Conservation (phyloP, 2,113 vertebrate species). For the Piliocolobus tephrosceles region DNA sequence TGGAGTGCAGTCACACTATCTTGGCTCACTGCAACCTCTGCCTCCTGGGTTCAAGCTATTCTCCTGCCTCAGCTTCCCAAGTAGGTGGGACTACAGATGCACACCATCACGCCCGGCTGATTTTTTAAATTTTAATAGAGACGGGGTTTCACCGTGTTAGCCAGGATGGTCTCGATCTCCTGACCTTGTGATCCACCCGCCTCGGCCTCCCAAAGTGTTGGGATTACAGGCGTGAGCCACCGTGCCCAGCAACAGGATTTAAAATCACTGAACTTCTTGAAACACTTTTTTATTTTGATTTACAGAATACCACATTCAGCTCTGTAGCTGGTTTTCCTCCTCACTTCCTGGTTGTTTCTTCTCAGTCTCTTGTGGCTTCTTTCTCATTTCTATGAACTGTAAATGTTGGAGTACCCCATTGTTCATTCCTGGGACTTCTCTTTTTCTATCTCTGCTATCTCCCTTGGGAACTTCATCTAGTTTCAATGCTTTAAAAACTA, state of each 20-base stretch:
- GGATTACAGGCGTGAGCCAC: no score
- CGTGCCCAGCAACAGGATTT: not conserved
- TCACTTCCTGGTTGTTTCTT: not conserved
- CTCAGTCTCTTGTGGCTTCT: not conserved
- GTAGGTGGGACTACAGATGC: no score
- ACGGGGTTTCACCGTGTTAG: no score
- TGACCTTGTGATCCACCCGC: no score
- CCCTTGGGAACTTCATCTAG: not conserved
- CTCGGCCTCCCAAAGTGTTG: no score
- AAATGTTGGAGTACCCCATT: not conserved
- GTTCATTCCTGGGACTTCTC: not conserved
- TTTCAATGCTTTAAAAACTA: constrained; percentile 16
- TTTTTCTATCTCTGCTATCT: not conserved
- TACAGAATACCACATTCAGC: not conserved
- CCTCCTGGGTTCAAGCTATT: no score
- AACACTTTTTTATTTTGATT: not conserved
- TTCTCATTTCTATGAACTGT: constrained; percentile 6
- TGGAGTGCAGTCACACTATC: no score
- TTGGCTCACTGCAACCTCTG: no score
- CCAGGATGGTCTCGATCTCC: no score
- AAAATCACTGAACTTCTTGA: not conserved
- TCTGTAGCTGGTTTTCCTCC: not conserved
- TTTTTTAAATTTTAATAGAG: no score
- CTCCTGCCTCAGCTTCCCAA: no score
- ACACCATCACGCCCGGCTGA: no score